A percentile compares a stretch with the other conserved stretches of the same genome.
These are phyloP conservation scores for Melanerpes aurifrons DNA, from an alignment of 2,113 vertebrate species.

Conservation along the genomic window DNA sequence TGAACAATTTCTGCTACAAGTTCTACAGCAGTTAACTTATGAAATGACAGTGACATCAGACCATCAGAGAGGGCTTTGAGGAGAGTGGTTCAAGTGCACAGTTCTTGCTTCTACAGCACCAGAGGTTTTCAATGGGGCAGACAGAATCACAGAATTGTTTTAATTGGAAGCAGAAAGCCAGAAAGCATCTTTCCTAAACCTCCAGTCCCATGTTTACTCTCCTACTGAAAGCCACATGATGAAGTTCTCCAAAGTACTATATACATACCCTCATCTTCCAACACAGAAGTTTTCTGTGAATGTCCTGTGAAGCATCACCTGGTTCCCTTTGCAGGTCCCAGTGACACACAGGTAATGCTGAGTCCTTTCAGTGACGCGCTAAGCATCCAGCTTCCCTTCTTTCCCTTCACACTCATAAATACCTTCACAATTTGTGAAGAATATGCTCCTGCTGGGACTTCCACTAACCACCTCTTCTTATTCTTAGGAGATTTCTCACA, in stretches of 20 bases:
- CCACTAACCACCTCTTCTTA: not conserved
- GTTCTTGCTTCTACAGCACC: not conserved
- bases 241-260: not conserved
- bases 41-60: not conserved
- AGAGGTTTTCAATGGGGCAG: no score
- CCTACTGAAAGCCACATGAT: not conserved
- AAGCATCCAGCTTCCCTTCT: not conserved
- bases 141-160: no score
- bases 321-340: not conserved
- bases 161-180: not conserved
- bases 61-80: not conserved
- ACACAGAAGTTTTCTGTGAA: not conserved
- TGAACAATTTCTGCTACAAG: not conserved
- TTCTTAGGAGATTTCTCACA: not conserved
- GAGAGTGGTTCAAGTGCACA: not conserved
- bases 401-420: not conserved
- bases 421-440: not conserved
- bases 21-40: not conserved
- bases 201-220: not conserved
- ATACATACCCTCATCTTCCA: not conserved
- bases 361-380: not conserved
- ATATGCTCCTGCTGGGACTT: not conserved
- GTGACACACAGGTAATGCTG: not conserved
- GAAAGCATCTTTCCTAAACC: not conserved
- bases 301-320: not conserved